Evolutionary conservation across 2,113 vertebrate genomes (phyloP).

Genomic region (Leucopternis melanops): DNA sequence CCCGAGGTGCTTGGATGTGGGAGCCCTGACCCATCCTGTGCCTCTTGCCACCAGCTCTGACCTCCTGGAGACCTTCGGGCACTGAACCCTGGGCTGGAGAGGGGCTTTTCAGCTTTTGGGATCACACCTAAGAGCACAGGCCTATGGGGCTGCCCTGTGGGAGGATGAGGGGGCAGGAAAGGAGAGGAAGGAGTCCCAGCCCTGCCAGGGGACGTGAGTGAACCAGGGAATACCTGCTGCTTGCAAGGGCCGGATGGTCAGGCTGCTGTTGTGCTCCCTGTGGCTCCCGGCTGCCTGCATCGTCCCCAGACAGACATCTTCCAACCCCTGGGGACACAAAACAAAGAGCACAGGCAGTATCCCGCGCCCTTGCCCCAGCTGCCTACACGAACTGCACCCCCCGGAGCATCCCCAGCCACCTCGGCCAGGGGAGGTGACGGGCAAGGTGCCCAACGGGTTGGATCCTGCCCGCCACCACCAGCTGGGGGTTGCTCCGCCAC

Average conservation of each 20-base stretch:
- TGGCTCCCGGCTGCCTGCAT: background rate
- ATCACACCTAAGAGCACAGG: background rate
- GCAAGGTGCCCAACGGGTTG: rapidly evolving
- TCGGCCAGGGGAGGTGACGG: background rate
- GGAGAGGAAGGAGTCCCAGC: background rate
- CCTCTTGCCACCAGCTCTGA: background rate
- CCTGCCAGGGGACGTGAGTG: background rate
- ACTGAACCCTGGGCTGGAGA: background rate
- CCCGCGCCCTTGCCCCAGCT: background rate
- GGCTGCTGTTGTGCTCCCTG: background rate
- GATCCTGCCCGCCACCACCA: background rate
- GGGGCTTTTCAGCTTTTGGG: background rate
- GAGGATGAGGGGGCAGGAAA: background rate
- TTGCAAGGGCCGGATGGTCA: background rate
- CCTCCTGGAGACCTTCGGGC: background rate
- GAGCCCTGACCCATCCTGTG: background rate
- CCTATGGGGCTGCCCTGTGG: no score
- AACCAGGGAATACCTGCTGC: background rate
- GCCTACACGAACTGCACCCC: background rate
- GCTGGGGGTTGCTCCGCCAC: background rate
- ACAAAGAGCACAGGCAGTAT: background rate
- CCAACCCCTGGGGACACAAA: background rate
- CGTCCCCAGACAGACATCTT: rapidly evolving
- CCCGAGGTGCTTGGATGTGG: background rate
- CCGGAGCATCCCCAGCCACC: rapidly evolving